Conservation (phyloP, 2,888 invertebrate species). For the Drosophila setosimentum region DNA sequence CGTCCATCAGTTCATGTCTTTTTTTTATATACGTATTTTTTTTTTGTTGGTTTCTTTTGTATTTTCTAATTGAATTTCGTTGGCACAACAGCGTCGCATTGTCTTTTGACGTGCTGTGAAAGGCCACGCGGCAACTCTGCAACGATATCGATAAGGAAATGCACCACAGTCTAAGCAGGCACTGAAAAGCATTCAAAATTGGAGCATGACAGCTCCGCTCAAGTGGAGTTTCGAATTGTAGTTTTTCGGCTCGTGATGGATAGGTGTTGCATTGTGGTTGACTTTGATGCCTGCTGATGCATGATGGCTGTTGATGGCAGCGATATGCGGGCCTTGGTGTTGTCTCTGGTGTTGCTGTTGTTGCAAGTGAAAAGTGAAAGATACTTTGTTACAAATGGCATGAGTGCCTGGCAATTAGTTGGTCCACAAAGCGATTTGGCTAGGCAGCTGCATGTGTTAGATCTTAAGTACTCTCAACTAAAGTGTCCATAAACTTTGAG, state of each 20-base stretch:
- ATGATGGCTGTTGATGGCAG: slow-evolving; percentile 20
- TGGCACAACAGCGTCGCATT: slow-evolving; percentile 43
- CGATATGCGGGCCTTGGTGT: slow-evolving; percentile 10
- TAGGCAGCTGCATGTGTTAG: slow-evolving; percentile 4
- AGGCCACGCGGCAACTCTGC: slow-evolving; percentile 17
- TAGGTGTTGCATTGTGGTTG: slow-evolving; percentile 58
- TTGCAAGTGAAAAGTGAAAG: slow-evolving; percentile 8
- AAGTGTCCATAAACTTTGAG: slow-evolving; percentile 16
- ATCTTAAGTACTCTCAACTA: not conserved
- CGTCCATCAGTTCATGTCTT: slow-evolving; percentile 16
- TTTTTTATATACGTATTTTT: slow-evolving; percentile 14
- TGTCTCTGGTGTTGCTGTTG: not conserved
- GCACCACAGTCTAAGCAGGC: slow-evolving; percentile 51
- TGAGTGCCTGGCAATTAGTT: not conserved
- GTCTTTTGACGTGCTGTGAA: slow-evolving; percentile 41
- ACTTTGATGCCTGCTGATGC: slow-evolving; percentile 26
- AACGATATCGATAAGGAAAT: slow-evolving; percentile 34
- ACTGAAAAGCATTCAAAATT: slow-evolving; percentile 75
- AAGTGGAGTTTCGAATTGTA: slow-evolving; percentile 17
- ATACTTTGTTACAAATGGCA: slow-evolving; percentile 1
- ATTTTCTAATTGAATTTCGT: slow-evolving; percentile 70
- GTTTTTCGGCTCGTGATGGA: slow-evolving; percentile 57
- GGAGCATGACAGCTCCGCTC: slow-evolving; percentile 60
- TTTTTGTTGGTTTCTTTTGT: slow-evolving; percentile 45
- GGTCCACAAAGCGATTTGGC: not conserved